Percentiles rank a stretch among this genome's conserved stretches.
phyloP scores from a whole-genome alignment of 1,140 invertebrate genomes.

The Heliothis subflexa region DNA sequence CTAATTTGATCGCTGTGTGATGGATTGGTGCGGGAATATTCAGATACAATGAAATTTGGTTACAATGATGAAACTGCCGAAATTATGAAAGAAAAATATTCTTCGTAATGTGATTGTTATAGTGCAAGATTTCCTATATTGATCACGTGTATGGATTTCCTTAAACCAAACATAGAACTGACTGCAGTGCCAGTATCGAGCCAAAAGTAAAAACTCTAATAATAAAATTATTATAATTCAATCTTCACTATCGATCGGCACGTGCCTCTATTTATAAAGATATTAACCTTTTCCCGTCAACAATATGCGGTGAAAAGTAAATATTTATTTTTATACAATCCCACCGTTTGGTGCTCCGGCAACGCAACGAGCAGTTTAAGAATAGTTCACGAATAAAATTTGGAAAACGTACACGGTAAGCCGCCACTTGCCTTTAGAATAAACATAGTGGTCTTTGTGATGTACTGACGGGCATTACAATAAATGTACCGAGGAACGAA shows the following conservation, averaged over 20 bases:
- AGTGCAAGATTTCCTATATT: not conserved
- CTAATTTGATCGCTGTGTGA: slow-evolving; percentile 11
- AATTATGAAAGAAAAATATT: not conserved
- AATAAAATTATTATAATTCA: slow-evolving; percentile 57
- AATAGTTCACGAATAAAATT: slow-evolving; percentile 67
- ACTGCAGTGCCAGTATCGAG: slow-evolving; percentile 15
- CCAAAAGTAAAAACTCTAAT: slow-evolving; percentile 37
- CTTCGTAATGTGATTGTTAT: not conserved
- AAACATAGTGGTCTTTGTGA: slow-evolving; percentile 76
- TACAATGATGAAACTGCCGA: not conserved
- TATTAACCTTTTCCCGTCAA: slow-evolving; percentile 76
- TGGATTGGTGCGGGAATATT: not conserved
- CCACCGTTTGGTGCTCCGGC: slow-evolving; percentile 53
- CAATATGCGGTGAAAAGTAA: slow-evolving; percentile 75
- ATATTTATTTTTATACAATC: slow-evolving; percentile 77
- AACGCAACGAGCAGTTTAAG: slow-evolving; percentile 56
- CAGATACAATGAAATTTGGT: not conserved
- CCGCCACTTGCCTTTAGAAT: slow-evolving; percentile 64
- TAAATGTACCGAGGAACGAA: slow-evolving; percentile 77
- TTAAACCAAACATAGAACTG: not conserved
- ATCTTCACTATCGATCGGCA: slow-evolving; percentile 56
- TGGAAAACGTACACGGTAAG: slow-evolving; percentile 56
- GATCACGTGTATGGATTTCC: not conserved
- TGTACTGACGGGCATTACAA: slow-evolving; percentile 77
- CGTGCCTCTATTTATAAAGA: slow-evolving; percentile 70